Percentiles rank a stretch among this genome's conserved stretches.
These are phyloP conservation scores for Thera obeliscata DNA, from an alignment of 2,888 invertebrate genomes.

Conservation along the genomic window DNA sequence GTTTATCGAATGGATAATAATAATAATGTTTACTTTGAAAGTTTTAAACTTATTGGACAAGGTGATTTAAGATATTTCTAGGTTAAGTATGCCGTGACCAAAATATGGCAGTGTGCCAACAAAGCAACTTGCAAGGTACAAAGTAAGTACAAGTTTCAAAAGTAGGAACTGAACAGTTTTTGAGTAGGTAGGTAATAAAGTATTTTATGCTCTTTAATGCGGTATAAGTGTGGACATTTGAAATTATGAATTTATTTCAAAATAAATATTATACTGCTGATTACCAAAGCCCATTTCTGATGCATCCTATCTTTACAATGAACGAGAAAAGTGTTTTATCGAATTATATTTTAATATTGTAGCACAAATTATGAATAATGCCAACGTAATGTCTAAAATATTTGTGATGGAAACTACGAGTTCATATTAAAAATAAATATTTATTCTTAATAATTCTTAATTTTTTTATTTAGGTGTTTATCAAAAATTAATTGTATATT, in stretches of 20 bases:
- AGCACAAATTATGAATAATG: no score
- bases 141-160: constrained; percentile 27
- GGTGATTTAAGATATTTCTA: constrained; percentile 40
- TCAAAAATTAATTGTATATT: no score
- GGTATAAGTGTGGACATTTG: no score
- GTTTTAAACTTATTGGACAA: constrained; percentile 34
- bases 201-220: no score
- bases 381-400: no score
- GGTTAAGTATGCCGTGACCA: constrained; percentile 40
- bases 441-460: no score
- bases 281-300: neutral
- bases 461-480: no score
- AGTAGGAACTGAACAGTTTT: neutral
- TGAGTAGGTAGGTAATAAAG: neutral
- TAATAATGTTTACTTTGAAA: constrained; percentile 34
- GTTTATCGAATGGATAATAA: constrained; percentile 29
- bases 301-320: neutral
- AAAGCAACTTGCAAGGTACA: constrained; percentile 20
- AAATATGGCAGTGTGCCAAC: constrained; percentile 36
- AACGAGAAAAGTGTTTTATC: neutral
- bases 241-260: neutral
- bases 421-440: no score
- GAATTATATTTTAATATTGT: no score
- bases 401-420: no score
- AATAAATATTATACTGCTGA: neutral